Evolutionary conservation across 2,113 vertebrate genomes (phyloP).

Genomic region (Anguilla japonica): DNA sequence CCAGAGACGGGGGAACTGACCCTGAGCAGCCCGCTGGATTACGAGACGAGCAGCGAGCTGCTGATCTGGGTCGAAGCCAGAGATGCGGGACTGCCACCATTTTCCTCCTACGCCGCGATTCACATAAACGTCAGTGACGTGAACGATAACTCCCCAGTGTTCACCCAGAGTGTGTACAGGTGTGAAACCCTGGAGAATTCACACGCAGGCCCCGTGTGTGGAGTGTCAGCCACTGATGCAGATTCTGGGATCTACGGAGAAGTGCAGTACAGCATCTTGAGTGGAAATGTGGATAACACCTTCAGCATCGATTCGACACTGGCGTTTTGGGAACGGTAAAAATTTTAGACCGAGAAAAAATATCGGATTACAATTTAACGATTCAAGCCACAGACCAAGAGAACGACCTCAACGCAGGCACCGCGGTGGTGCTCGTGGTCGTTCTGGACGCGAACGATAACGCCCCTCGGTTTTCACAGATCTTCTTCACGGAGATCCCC

Average conservation of each 20-base stretch:
- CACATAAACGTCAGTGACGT: conserved; percentile 62
- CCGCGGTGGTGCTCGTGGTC: conserved; percentile 50
- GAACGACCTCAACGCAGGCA: conserved; percentile 49
- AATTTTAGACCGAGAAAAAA: conserved; percentile 65
- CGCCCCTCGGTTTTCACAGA: conserved; percentile 63
- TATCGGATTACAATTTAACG: conserved; percentile 57
- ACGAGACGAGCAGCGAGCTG: conserved; percentile 61
- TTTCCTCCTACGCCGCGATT: conserved; percentile 67
- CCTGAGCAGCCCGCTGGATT: conserved; percentile 63
- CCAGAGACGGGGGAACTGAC: conserved; percentile 57
- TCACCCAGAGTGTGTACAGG: conserved; percentile 61
- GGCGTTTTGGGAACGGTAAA: conserved; percentile 61
- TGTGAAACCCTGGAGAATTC: conserved; percentile 69
- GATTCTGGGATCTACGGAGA: conserved; percentile 59
- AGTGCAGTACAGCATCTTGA: conserved; percentile 63
- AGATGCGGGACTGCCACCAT: conserved; percentile 68
- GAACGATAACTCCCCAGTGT: conserved; percentile 69
- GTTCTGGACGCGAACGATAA: conserved; percentile 74
- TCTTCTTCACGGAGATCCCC: conserved; percentile 58
- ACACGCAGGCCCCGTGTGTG: conserved; percentile 55
- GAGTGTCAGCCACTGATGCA: conserved; percentile 63
- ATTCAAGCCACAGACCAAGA: conserved; percentile 63
- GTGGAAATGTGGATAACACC: conserved; percentile 48
- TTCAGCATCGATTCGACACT: conserved; percentile 63
- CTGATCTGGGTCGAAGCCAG: conserved; percentile 67